phyloP scores from a whole-genome alignment of 2,888 invertebrate species.

The Ophion ventricosus region DNA sequence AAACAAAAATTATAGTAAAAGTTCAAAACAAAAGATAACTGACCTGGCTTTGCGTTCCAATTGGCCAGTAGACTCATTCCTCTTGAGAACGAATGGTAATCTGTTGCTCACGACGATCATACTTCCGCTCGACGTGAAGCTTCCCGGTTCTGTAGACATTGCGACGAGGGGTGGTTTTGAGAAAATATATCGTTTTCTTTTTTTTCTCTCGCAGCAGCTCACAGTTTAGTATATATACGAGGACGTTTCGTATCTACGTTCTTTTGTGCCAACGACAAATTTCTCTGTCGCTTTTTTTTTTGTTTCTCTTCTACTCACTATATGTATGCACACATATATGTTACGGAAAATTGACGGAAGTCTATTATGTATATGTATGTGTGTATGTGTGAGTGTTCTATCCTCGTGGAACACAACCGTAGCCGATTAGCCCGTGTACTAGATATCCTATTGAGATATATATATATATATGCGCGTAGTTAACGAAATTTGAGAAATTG shows the following conservation, averaged over 20 bases:
- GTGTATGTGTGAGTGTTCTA: neutral
- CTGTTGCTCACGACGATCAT: constrained; percentile 97
- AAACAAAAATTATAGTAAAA: neutral
- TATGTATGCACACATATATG: neutral
- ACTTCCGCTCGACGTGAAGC: constrained; percentile 85
- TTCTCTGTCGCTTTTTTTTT: too few species aligned
- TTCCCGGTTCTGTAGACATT: constrained; percentile 80
- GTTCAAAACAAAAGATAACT: constrained; percentile 73
- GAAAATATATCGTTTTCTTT: constrained; percentile 23
- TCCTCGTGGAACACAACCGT: constrained; percentile 16
- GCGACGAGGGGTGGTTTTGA: constrained; percentile 53
- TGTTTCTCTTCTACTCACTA: constrained; percentile 5
- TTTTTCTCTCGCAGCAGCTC: constrained; percentile 13
- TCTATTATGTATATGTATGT: constrained; percentile 38
- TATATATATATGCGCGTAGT: too few species aligned
- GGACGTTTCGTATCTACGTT: constrained; percentile 13
- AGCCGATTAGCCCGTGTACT: too few species aligned
- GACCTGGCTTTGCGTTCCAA: constrained; percentile 94
- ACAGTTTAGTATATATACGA: constrained; percentile 21
- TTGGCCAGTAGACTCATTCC: constrained; percentile 89
- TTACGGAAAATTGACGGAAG: constrained; percentile 39
- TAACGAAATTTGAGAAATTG: too few species aligned
- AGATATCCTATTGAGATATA: too few species aligned
- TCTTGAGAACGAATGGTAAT: constrained; percentile 93
- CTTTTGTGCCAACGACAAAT: neutral